Percentiles rank a stretch among this genome's conserved stretches.
phyloP scores from a whole-genome alignment of 1,140 invertebrate genomes.

The Aphelinus certus region DNA sequence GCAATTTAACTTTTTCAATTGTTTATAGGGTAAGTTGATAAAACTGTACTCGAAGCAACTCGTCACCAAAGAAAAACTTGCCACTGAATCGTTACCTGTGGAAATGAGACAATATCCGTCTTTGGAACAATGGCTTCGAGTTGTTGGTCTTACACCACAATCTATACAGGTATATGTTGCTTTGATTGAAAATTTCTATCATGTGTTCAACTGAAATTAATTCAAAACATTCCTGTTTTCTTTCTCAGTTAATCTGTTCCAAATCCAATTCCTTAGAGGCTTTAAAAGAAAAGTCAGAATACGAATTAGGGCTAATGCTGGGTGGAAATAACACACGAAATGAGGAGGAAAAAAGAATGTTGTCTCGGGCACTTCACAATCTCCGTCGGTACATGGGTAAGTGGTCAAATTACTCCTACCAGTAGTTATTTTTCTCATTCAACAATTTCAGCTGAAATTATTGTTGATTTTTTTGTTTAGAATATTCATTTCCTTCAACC shows the following conservation, averaged over 20 bases:
- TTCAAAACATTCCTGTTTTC: no score
- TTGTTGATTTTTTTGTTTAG: no score
- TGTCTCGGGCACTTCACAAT: slow-evolving; percentile 85
- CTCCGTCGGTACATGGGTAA: slow-evolving; percentile 84
- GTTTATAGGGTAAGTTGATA: slow-evolving; percentile 88
- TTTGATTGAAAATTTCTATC: no score
- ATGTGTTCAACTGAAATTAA: no score
- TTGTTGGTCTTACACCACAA: slow-evolving; percentile 82
- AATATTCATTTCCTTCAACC: no score
- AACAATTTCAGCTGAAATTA: background rate
- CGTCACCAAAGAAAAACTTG: slow-evolving; percentile 82
- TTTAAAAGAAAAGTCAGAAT: slow-evolving; percentile 84
- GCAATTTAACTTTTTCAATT: slow-evolving; percentile 20
- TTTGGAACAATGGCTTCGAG: slow-evolving; percentile 88
- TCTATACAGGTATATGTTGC: slow-evolving; percentile 72
- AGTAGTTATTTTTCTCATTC: background rate
- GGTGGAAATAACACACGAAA: slow-evolving; percentile 71
- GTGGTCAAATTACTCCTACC: background rate
- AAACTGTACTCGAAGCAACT: slow-evolving; percentile 92
- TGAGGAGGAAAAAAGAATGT: slow-evolving; percentile 81
- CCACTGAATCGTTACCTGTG: slow-evolving; percentile 68
- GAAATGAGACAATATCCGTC: slow-evolving; percentile 77
- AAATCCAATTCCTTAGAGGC: slow-evolving; percentile 78
- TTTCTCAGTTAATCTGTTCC: slow-evolving; percentile 65
- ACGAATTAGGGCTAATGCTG: slow-evolving; percentile 80